Base-by-base conservation (phyloP, 2,888 invertebrate genomes). In the Eilema griseolum region DNA sequence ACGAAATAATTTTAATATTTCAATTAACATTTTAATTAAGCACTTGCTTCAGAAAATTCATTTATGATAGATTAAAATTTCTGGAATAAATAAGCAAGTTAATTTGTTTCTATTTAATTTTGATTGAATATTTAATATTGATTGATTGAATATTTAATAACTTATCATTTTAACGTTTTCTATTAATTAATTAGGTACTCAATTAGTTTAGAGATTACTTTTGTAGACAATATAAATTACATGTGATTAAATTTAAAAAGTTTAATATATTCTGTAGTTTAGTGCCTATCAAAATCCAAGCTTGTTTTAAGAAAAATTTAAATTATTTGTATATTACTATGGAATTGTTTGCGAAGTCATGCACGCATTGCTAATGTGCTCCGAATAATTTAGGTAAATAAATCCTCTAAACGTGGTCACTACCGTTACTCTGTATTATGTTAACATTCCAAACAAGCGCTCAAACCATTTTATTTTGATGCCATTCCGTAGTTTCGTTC, bases 321-420 rank as follows among this genome's bases (percentile, higher is more conserved):
- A 52, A 52, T n/a, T 20, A n/a, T 52, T 52, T 16, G 31, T 61
- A 61, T 28, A 28, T 31, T 61, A 77, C 83, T 83, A 87, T 87
- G 76, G 81, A 82, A 86, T 87, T 85, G 85, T 84, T 85, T 83
- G 80, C 83, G 76, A 81, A 80, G 80, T 85, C 88, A 85, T 85
- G 90, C 90, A 92, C 86, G 89, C 89, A 63, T 86, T 76, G 82
- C 84, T 84, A 89, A 92, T 90, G 90, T 88, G 90, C 86, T 88
- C 89, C 89, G 92, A 94, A 93, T 93, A 93, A 90, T 93, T 93
- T 92, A 93, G 90, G 89, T 91, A 93, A 93, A 93, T 91, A 93
- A 93, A 93, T 92, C 91, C 87, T 86, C 86, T 88, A 93, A 92
- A 92, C 90, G 83, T 86, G 83, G 76, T 83, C 85, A 84, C 84